Evolutionary conservation across 2,888 invertebrate genomes (phyloP).

Genomic region (Noctua comes): DNA sequence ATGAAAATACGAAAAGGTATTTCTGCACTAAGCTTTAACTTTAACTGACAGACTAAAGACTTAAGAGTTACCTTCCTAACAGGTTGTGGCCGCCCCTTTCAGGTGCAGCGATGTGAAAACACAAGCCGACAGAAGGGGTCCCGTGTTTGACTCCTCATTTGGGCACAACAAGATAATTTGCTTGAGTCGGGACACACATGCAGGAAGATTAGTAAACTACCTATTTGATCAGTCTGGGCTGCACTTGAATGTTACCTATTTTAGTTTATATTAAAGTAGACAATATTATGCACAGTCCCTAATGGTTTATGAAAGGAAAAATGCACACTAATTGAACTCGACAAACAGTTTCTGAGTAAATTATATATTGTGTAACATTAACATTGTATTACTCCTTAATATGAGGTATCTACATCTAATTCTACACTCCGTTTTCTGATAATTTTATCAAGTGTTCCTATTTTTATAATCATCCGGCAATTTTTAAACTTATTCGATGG

Average conservation of each 20-base stretch:
- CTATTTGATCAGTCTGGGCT: not conserved
- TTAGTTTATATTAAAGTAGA: not conserved
- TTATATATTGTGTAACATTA: not conserved
- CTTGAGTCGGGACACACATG: constrained; percentile 60
- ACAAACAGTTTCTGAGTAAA: not conserved
- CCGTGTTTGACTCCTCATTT: constrained; percentile 80
- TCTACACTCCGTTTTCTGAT: not conserved
- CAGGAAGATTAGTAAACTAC: constrained; percentile 1
- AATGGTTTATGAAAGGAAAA: not conserved
- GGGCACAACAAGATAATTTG: constrained; percentile 77
- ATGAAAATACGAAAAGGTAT: constrained; percentile 29
- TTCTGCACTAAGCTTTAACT: constrained; percentile 37
- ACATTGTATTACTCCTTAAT: too few species aligned
- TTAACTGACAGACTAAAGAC: constrained; percentile 62
- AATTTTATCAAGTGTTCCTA: not conserved
- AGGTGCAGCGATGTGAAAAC: constrained; percentile 74
- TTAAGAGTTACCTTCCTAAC: constrained; percentile 63
- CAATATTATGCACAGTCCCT: not conserved
- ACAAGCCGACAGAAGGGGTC: constrained; percentile 72
- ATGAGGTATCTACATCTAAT: too few species aligned
- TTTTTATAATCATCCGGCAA: too few species aligned
- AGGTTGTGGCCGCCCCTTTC: constrained; percentile 70
- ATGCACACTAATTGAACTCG: not conserved
- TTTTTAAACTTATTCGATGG: not conserved
- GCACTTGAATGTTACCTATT: not conserved